These are phyloP conservation scores for Lasioglossum baleicum DNA, from an alignment of 1,140 invertebrate genomes.

Conservation along the genomic window DNA sequence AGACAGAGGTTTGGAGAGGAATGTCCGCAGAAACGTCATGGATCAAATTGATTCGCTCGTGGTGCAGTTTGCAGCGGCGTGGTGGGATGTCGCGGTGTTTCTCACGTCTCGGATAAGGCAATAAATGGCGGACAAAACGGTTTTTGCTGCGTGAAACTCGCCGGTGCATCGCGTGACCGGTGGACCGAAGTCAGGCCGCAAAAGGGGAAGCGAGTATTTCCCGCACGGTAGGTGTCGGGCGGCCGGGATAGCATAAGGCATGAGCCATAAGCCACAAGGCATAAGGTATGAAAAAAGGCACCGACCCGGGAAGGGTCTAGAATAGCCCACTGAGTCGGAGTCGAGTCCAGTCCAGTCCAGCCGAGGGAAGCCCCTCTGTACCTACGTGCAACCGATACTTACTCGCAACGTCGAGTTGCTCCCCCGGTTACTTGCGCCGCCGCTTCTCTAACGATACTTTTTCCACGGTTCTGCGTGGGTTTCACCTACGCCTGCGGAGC, in stretches of 20 bases:
- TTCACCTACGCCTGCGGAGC: constrained; percentile 51
- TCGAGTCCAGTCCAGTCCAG: constrained; percentile 19
- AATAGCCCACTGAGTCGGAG: constrained; percentile 51
- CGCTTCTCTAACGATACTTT: constrained; percentile 43
- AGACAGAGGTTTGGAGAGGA: too few species aligned
- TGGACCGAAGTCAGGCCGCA: constrained; percentile 48
- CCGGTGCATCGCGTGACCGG: constrained; percentile 45
- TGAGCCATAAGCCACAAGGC: constrained; percentile 28
- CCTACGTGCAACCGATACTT: constrained; percentile 62
- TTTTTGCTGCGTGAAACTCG: constrained; percentile 35
- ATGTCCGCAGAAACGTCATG: too few species aligned
- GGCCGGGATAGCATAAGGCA: constrained; percentile 32
- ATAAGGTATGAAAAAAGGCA: constrained; percentile 17
- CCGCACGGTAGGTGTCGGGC: constrained; percentile 14
- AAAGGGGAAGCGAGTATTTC: constrained; percentile 50
- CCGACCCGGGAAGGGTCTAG: constrained; percentile 18
- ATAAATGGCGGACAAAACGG: constrained; percentile 25
- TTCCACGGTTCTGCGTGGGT: constrained; percentile 55
- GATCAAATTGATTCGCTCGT: too few species aligned
- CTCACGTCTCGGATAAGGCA: constrained; percentile 42
- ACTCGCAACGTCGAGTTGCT: constrained; percentile 36
- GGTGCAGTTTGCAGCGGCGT: background rate
- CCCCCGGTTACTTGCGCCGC: constrained; percentile 32
- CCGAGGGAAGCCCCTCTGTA: constrained; percentile 57
- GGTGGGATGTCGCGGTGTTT: background rate